Conservation (phyloP, 2,113 vertebrate genomes). For the Heloderma charlesbogerti region DNA sequence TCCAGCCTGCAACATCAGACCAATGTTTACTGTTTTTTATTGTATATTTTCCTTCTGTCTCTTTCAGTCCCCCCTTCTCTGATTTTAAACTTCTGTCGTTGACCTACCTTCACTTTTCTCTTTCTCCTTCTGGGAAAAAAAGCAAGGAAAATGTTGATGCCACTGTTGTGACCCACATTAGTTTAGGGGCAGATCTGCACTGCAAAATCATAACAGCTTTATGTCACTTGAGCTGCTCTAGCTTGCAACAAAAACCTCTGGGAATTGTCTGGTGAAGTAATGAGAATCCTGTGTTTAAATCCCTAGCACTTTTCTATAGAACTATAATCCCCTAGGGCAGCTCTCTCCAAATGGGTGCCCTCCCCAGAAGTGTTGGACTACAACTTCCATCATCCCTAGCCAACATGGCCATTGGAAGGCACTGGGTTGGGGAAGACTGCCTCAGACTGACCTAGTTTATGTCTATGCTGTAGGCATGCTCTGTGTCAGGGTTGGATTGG, state of each 20-base stretch:
- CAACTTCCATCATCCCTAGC: too few relatives aligned
- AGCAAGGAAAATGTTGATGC: not conserved
- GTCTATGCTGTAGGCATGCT: too few relatives aligned
- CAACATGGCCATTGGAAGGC: too few relatives aligned
- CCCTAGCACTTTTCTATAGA: too few relatives aligned
- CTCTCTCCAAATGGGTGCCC: too few relatives aligned
- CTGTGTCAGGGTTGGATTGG: too few relatives aligned
- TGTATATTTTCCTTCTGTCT: not conserved
- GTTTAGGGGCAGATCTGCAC: not conserved
- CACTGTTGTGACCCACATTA: not conserved
- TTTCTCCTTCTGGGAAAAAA: not conserved
- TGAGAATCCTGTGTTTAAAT: not conserved
- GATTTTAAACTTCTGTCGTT: not conserved
- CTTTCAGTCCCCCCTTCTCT: not conserved
- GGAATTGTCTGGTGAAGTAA: too few relatives aligned
- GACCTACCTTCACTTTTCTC: not conserved
- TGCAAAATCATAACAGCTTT: not conserved
- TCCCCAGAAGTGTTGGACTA: too few relatives aligned
- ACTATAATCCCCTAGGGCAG: too few relatives aligned
- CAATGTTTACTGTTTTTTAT: not conserved
- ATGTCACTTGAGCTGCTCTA: not conserved
- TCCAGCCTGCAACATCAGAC: not conserved
- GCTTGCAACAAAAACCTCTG: not conserved
- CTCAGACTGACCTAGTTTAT: not conserved
- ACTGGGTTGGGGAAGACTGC: too few relatives aligned